Conservation (phyloP, 2,797 vertebrate species). For the Labeo calbasu region DNA sequence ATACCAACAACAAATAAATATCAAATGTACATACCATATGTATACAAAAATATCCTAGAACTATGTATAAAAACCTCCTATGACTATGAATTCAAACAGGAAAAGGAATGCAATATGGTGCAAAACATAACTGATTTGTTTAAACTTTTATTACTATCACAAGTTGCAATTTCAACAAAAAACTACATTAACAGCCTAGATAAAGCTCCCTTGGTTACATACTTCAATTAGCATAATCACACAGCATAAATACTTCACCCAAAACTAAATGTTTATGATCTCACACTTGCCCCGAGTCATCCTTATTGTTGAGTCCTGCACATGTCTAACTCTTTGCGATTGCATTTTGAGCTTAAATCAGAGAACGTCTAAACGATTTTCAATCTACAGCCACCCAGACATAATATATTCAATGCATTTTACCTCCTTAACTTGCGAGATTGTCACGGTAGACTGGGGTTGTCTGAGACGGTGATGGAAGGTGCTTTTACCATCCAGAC, state of each 20-base stretch:
- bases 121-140: background rate
- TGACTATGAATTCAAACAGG: too few species aligned
- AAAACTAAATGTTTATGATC: constrained; percentile 11
- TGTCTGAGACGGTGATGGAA: constrained; percentile 52
- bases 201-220: background rate
- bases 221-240: background rate
- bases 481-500: constrained; percentile 42
- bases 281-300: background rate
- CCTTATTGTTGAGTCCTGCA: background rate
- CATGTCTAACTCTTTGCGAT: constrained; percentile 38
- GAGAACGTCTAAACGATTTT: constrained; percentile 40
- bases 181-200: background rate
- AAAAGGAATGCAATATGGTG: background rate
- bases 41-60: background rate
- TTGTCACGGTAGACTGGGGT: constrained; percentile 7
- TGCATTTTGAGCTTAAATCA: constrained; percentile 42
- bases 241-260: background rate
- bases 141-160: background rate
- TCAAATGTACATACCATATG: background rate
- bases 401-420: constrained; percentile 19
- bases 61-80: too few species aligned
- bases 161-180: background rate
- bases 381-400: background rate
- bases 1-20: background rate
- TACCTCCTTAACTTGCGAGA: constrained; percentile 22